phyloP scores from a whole-genome alignment of 2,113 vertebrate species.

The Cavia porcellus region DNA sequence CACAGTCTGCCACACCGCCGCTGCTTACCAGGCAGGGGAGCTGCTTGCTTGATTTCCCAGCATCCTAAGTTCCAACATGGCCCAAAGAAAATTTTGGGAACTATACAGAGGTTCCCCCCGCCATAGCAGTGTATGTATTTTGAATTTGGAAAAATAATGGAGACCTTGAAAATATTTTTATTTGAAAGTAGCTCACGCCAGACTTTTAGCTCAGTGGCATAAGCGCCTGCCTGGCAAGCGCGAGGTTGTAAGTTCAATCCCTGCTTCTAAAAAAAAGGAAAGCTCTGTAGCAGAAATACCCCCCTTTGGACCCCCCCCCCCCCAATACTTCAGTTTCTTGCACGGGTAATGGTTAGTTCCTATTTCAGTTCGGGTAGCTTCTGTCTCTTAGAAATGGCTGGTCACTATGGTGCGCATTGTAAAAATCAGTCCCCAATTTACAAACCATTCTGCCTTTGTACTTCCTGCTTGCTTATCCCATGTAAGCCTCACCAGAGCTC shows the following conservation, averaged over 20 bases:
- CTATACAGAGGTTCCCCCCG: neutral
- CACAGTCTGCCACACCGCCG: too few relatives aligned
- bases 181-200: neutral
- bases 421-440: neutral
- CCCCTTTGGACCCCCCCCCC: too few relatives aligned
- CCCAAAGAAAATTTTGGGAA: neutral
- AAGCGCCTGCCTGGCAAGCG: too few relatives aligned
- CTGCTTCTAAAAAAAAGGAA: too few relatives aligned
- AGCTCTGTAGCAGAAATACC: neutral
- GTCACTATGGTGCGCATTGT: neutral
- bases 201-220: too few relatives aligned
- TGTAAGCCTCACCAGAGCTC: neutral
- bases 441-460: neutral
- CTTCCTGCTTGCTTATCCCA: neutral
- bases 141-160: slow-evolving; percentile 61
- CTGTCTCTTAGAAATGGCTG: too few relatives aligned
- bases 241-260: too few relatives aligned
- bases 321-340: neutral
- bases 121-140: neutral
- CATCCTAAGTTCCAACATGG: too few relatives aligned
- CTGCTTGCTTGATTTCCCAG: too few relatives aligned
- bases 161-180: slow-evolving; percentile 22
- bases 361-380: too few relatives aligned
- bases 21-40: too few relatives aligned
- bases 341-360: too few relatives aligned